Conservation (phyloP, 2,888 invertebrate species). For the Sturmia bella region DNA sequence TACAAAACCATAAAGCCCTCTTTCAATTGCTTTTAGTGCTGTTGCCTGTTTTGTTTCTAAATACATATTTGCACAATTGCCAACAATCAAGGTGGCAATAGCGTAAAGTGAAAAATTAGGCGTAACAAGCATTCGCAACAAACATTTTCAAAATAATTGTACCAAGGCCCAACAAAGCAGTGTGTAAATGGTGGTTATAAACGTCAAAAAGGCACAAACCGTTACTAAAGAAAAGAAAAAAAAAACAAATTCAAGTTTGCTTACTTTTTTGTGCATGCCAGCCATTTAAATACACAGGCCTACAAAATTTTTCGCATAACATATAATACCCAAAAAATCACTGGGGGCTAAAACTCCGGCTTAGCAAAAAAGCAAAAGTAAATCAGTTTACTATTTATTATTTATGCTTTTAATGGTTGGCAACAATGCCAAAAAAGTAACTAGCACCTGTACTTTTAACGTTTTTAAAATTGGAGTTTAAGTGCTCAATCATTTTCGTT, state of each 20-base stretch:
- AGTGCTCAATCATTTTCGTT: too few relatives aligned
- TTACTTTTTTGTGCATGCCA: conserved; percentile 34
- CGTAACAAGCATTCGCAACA: conserved; percentile 57
- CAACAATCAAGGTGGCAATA: conserved; percentile 68
- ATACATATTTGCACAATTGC: conserved; percentile 51
- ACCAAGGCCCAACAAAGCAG: conserved; percentile 14
- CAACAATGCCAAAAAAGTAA: too few relatives aligned
- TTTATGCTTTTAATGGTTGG: too few relatives aligned
- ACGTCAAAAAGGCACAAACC: conserved; percentile 61
- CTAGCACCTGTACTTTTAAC: too few relatives aligned
- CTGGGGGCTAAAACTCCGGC: too few relatives aligned
- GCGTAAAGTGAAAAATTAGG: conserved; percentile 66
- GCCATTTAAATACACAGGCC: conserved; percentile 38
- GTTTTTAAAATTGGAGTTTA: too few relatives aligned
- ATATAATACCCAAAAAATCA: too few relatives aligned
- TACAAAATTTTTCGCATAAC: not conserved
- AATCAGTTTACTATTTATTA: too few relatives aligned
- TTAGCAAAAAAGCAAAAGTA: too few relatives aligned
- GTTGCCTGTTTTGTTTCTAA: conserved; percentile 26
- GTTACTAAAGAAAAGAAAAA: conserved; percentile 39
- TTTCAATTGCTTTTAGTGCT: conserved; percentile 26
- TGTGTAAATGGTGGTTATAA: conserved; percentile 55
- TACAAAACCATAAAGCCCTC: conserved; percentile 29
- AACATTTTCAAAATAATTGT: not conserved
- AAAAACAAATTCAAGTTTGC: not conserved